phyloP scores from a whole-genome alignment of 1,140 invertebrate genomes.

The Pteromalus puparum region DNA sequence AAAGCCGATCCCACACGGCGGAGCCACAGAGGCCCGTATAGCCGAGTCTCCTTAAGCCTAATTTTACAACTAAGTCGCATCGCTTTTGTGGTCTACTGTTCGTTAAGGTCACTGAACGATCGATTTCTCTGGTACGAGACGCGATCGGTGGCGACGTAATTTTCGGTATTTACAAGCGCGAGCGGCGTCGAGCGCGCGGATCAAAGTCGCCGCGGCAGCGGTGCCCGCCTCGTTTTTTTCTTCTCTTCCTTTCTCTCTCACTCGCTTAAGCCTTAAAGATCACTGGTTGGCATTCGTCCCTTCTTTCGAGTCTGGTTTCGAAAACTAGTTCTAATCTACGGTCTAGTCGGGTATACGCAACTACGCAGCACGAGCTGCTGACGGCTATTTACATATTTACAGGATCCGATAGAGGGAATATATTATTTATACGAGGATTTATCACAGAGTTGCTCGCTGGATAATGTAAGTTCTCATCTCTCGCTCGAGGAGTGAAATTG shows the following conservation, averaged over 20 bases:
- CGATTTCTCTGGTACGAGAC: constrained; percentile 20
- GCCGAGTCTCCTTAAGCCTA: background rate
- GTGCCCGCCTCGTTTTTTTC: constrained; percentile 17
- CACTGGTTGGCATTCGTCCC: constrained; percentile 59
- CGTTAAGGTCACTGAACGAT: constrained; percentile 46
- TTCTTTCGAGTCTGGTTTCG: constrained; percentile 49
- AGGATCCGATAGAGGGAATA: constrained; percentile 14
- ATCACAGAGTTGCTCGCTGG: background rate
- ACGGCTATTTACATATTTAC: constrained; percentile 57
- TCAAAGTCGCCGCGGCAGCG: constrained; percentile 28
- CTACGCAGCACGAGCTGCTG: background rate
- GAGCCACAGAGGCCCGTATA: background rate
- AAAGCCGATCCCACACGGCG: constrained; percentile 30
- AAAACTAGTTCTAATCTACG: constrained; percentile 48
- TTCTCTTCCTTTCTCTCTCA: constrained; percentile 2
- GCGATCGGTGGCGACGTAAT: constrained; percentile 26
- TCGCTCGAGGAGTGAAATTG: constrained; percentile 2
- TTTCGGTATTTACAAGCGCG: constrained; percentile 51
- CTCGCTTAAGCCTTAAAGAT: constrained; percentile 49
- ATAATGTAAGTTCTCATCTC: background rate
- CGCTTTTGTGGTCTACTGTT: background rate
- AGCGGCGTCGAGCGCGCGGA: constrained; percentile 5
- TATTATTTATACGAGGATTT: constrained; percentile 42
- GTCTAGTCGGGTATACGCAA: background rate
- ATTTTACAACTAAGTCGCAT: background rate